A percentile compares a stretch with the other conserved stretches of the same genome.
These are phyloP conservation scores for Nomada fabriciana DNA, from an alignment of 2,888 invertebrate genomes.

Conservation along the genomic window DNA sequence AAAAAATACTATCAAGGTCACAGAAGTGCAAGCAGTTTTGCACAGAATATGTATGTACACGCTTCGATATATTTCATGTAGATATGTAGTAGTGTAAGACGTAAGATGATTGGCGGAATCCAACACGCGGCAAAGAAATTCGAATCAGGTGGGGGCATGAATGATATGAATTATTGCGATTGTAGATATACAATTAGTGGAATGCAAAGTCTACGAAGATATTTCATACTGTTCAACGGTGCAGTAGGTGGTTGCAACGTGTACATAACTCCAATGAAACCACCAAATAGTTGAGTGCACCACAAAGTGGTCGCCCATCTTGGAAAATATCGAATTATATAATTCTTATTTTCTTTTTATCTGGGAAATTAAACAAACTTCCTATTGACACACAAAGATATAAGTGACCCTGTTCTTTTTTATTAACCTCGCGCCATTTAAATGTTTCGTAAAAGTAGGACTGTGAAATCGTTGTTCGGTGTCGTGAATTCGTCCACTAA, in stretches of 20 bases:
- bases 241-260: background rate
- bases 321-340: constrained; percentile 14
- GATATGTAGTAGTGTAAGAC: too few species aligned
- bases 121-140: constrained; percentile 24
- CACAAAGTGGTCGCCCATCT: constrained; percentile 6
- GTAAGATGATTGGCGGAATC: constrained; percentile 19
- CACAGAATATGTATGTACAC: background rate
- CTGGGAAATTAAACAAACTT: background rate
- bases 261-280: constrained; percentile 9
- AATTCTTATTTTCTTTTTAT: constrained; percentile 8
- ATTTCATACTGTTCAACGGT: background rate
- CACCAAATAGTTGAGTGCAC: background rate
- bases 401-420: background rate
- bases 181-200: background rate
- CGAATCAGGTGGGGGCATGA: background rate
- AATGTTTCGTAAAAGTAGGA: constrained; percentile 67
- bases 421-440: background rate
- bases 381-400: constrained; percentile 1
- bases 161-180: constrained; percentile 29
- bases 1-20: background rate
- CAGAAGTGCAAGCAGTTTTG: background rate
- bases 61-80: too few species aligned
- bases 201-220: constrained; percentile 18
- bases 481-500: constrained; percentile 52
- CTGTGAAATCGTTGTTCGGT: constrained; percentile 36